Evolutionary conservation across 2,888 invertebrate genomes (phyloP), one percentile per base, ranked within the genome.

Genomic region (Epicampocera succincta): DNA sequence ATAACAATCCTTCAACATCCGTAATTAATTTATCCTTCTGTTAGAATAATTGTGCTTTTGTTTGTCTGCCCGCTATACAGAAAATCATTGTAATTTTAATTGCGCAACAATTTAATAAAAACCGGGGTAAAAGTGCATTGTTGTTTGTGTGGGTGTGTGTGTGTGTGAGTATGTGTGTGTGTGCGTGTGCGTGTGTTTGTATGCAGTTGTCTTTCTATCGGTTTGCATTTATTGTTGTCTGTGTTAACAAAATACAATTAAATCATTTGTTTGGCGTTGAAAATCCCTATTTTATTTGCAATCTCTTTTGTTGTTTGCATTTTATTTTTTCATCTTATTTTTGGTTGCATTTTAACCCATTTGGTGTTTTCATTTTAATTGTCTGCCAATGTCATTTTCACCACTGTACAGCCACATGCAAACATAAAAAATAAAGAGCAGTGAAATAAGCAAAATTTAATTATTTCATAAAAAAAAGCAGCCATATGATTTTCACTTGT

Each of bases 11-110:
- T 25, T 46, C 61, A 71, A 65, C 71, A 63, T 42, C 56, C 77
- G 77, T 71, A 77, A 77, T 77, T 77, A 77, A 77, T 77, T 77
- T 63, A 77, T 63, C 48, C 71, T 71, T 77, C 63, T 77, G 77
- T 77, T 77, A 63, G 71, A 71, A 77, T 77, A 63, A 63, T 19
- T 63, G 69, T 29, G 77, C 71, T 71, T 69, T 77, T 71, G 56
- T 71, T 77, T 71, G 48, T 25, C 66, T 44, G 50, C 33, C 66
- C 29, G 50, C 33, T 48, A 63, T 40, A 63, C 29, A 50, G 40
- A 29, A 29, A 63, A 63, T 77, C 54, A 71, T 77, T 77, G 77
- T 71, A 71, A 63, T 63, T 71, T 71, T 71, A 71, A 71, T 77
- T 77, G 69, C 25, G 46, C 76, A 61, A 69, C 76, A 76, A 76